These are phyloP conservation scores for Guaruba guarouba DNA, from an alignment of 2,113 vertebrate genomes.

Conservation along the genomic window DNA sequence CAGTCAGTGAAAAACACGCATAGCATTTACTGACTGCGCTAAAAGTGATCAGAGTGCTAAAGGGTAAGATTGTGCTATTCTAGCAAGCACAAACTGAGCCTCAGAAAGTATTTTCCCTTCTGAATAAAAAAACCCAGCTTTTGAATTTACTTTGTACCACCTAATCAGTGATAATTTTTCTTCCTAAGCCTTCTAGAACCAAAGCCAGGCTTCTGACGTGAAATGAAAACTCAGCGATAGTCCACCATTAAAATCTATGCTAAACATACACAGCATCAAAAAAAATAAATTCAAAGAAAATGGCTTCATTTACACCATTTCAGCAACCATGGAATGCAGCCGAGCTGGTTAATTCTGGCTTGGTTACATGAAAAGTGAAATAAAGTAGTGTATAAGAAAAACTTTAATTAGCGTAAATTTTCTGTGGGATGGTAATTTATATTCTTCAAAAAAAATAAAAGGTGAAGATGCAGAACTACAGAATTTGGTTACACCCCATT, in stretches of 20 bases:
- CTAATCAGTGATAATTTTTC: background rate
- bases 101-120: background rate
- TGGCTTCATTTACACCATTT: background rate
- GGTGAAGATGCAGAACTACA: background rate
- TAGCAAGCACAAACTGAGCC: background rate
- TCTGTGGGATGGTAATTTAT: background rate
- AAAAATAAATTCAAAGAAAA: background rate
- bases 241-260: background rate
- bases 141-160: background rate
- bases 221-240: background rate
- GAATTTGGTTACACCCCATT: accelerated
- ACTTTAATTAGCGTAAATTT: background rate
- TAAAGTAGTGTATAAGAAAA: accelerated
- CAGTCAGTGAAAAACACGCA: background rate
- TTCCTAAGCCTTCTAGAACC: constrained; percentile 8
- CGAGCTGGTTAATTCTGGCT: background rate
- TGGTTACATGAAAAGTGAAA: background rate
- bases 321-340: accelerated
- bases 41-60: accelerated
- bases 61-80: background rate
- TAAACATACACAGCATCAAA: background rate
- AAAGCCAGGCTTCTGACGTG: background rate
- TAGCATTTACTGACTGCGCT: background rate
- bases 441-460: background rate
- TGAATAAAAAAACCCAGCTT: background rate